Percentiles rank a stretch among this genome's conserved stretches.
These are phyloP conservation scores for Lutraria lutraria DNA, from an alignment of 2,888 invertebrate species.

Conservation along the genomic window DNA sequence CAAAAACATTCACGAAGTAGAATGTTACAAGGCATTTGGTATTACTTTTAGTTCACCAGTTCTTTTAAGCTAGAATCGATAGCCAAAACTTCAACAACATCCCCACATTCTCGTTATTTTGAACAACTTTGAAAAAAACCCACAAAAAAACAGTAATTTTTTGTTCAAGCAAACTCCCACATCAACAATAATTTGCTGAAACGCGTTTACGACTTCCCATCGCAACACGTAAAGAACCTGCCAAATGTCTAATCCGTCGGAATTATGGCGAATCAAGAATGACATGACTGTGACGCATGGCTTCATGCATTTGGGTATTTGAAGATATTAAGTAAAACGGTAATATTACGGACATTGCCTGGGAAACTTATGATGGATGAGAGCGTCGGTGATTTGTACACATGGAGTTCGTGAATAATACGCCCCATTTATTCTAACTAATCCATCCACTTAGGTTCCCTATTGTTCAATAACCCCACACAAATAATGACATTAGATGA, in stretches of 20 bases:
- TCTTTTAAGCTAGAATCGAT: too few relatives aligned
- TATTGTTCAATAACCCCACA: slow-evolving; percentile 6
- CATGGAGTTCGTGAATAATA: not conserved
- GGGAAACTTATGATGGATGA: slow-evolving; percentile 10
- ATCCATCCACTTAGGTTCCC: not conserved
- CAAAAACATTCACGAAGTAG: too few relatives aligned
- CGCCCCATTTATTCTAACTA: slow-evolving; percentile 15
- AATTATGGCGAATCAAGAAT: not conserved
- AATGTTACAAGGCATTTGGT: too few relatives aligned
- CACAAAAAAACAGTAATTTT: too few relatives aligned
- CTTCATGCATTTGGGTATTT: not conserved
- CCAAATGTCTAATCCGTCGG: not conserved
- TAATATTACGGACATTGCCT: not conserved
- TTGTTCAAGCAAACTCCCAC: too few relatives aligned
- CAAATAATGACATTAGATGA: slow-evolving; percentile 22
- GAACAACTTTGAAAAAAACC: too few relatives aligned
- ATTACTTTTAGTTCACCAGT: too few relatives aligned
- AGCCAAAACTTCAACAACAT: too few relatives aligned
- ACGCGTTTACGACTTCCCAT: not conserved
- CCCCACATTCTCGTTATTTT: too few relatives aligned
- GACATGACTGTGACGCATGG: not conserved
- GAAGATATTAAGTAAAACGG: not conserved
- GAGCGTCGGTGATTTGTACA: not conserved
- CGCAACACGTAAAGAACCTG: not conserved
- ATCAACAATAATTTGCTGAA: not conserved